phyloP scores from a whole-genome alignment of 2,888 invertebrate genomes.

The Cylloceria caligata region DNA sequence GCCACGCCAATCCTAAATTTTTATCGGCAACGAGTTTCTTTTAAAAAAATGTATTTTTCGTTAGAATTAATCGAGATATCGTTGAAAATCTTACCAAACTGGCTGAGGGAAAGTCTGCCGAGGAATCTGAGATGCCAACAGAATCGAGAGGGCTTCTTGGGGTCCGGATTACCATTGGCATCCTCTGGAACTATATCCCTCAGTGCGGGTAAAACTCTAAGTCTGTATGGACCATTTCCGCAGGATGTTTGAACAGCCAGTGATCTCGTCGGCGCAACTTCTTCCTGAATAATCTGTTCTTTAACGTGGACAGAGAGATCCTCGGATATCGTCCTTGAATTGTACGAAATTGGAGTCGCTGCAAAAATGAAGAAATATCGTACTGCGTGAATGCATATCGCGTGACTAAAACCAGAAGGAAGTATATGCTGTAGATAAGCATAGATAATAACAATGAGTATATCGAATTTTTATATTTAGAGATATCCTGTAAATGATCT shows the following conservation, averaged over 20 bases:
- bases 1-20: slow-evolving; percentile 85
- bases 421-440: not conserved
- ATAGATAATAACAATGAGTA: too few species aligned
- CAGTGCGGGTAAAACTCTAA: slow-evolving; percentile 86
- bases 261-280: slow-evolving; percentile 67
- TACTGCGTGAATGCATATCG: not conserved
- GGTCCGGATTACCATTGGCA: slow-evolving; percentile 61
- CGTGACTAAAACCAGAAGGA: not conserved
- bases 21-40: not conserved
- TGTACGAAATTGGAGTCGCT: slow-evolving; percentile 65
- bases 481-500: too few species aligned
- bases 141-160: slow-evolving; percentile 74
- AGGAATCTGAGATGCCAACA: slow-evolving; percentile 79
- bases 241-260: slow-evolving; percentile 85
- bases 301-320: slow-evolving; percentile 71
- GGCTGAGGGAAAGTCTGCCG: slow-evolving; percentile 79
- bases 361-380: not conserved
- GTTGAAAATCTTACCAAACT: slow-evolving; percentile 77
- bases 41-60: not conserved
- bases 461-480: too few species aligned
- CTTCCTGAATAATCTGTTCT: slow-evolving; percentile 67
- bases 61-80: not conserved
- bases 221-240: slow-evolving; percentile 85
- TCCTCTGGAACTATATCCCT: slow-evolving; percentile 79
- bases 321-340: slow-evolving; percentile 72